Percentiles rank a stretch among this genome's conserved stretches.
Conservation (phyloP, 2,797 vertebrate genomes). For the Gobionotothen gibberifrons region DNA sequence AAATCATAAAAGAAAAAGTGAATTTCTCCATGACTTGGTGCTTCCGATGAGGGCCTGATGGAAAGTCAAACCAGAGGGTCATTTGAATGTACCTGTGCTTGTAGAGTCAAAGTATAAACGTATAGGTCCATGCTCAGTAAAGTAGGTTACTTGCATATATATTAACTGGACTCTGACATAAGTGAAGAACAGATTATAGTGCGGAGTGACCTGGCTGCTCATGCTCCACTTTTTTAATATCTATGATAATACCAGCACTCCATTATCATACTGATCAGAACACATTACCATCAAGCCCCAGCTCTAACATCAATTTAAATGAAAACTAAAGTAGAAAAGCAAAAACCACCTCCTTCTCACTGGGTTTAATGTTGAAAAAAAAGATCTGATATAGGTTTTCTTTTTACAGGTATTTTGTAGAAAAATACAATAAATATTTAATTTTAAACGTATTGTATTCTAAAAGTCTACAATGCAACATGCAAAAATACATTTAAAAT, state of each 20-base stretch:
- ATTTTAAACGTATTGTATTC: neutral
- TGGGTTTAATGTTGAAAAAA: neutral
- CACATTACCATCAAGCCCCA: constrained; percentile 7
- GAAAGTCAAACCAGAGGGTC: neutral
- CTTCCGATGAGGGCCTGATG: neutral
- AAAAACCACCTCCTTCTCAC: neutral
- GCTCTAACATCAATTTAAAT: neutral
- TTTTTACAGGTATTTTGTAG: neutral
- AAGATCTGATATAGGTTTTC: neutral
- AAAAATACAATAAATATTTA: neutral
- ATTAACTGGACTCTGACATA: constrained; percentile 7
- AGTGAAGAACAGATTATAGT: constrained; percentile 20
- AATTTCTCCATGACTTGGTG: neutral
- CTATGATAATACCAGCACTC: constrained; percentile 44
- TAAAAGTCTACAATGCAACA: neutral
- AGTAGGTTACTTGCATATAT: neutral
- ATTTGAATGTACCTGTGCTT: neutral
- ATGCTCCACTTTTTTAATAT: constrained; percentile 37
- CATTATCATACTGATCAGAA: constrained; percentile 25
- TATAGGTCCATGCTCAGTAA: neutral
- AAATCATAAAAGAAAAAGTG: neutral
- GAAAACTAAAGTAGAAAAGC: neutral
- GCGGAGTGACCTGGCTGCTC: constrained; percentile 13
- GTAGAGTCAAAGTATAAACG: neutral
- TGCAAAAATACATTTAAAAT: neutral